phyloP scores from a whole-genome alignment of 2,888 invertebrate genomes.

The Hydriomena furcata region DNA sequence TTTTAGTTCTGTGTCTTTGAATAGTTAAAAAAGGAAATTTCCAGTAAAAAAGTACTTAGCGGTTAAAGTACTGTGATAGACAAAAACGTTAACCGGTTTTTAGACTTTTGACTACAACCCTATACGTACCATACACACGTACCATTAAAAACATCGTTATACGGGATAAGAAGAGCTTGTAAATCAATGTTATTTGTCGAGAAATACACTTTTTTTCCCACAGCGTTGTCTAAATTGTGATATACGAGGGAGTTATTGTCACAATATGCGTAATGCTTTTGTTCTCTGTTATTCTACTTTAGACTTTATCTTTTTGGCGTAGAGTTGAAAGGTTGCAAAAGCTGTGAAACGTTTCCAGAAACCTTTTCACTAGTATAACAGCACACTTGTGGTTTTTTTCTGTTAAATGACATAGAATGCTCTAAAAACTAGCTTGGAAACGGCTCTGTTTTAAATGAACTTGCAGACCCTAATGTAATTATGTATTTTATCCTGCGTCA shows the following conservation, averaged over 20 bases:
- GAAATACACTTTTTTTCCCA: slow-evolving; percentile 53
- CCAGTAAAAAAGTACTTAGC: too few species aligned
- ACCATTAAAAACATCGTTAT: slow-evolving; percentile 55
- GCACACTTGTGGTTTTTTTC: slow-evolving; percentile 2
- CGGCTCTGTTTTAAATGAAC: too few species aligned
- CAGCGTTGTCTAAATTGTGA: slow-evolving; percentile 35
- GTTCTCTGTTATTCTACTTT: slow-evolving; percentile 1
- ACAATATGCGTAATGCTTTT: slow-evolving; percentile 24
- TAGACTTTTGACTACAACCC: slow-evolving; percentile 1
- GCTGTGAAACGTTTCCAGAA: slow-evolving; percentile 3
- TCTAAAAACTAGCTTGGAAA: not conserved
- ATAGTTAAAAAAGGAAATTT: too few species aligned
- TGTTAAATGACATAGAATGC: slow-evolving; percentile 1
- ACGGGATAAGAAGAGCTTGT: slow-evolving; percentile 51
- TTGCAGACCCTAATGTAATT: too few species aligned
- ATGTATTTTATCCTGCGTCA: too few species aligned
- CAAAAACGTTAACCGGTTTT: slow-evolving; percentile 1
- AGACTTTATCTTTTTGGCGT: slow-evolving; percentile 4
- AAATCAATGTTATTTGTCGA: slow-evolving; percentile 77
- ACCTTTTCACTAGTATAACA: not conserved
- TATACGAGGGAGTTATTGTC: slow-evolving; percentile 29
- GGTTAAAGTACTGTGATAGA: too few species aligned
- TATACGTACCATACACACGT: slow-evolving; percentile 1
- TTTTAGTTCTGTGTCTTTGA: too few species aligned
- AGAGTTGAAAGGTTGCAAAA: slow-evolving; percentile 12